Evolutionary conservation across 2,888 invertebrate genomes (phyloP).

Genomic region (Heliconius charithonia): DNA sequence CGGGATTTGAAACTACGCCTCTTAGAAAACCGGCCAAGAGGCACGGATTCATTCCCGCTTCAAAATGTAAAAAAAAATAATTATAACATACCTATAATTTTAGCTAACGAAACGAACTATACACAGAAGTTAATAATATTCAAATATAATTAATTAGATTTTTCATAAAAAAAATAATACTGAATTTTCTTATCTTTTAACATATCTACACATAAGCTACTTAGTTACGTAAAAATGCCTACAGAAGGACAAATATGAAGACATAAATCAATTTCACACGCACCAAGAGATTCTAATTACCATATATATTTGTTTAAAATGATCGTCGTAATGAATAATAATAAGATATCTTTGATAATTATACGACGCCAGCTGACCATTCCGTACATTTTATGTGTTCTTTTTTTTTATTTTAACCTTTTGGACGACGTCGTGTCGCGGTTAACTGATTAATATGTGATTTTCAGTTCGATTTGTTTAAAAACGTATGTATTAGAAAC

Average conservation of each 20-base stretch:
- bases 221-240: conserved; percentile 7
- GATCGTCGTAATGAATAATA: conserved; percentile 6
- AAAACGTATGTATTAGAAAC: background rate
- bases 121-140: background rate
- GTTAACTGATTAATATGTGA: background rate
- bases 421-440: background rate
- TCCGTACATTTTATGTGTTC: conserved; percentile 3
- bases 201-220: background rate
- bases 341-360: conserved; percentile 6
- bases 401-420: background rate
- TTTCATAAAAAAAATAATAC: background rate
- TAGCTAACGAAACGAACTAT: no score
- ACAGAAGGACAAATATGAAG: conserved; percentile 22
- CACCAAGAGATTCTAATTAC: conserved; percentile 24
- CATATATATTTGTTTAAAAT: conserved; percentile 37
- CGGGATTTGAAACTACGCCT: no score
- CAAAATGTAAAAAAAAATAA: no score
- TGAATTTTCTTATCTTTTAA: background rate
- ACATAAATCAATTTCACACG: conserved; percentile 36
- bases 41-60: no score
- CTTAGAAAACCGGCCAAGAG: no score
- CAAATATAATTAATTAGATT: no score
- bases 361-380: background rate
- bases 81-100: background rate
- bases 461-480: background rate